Base-by-base conservation (phyloP, 2,888 invertebrate species). In the Hermaeophaga mercurialis region DNA sequence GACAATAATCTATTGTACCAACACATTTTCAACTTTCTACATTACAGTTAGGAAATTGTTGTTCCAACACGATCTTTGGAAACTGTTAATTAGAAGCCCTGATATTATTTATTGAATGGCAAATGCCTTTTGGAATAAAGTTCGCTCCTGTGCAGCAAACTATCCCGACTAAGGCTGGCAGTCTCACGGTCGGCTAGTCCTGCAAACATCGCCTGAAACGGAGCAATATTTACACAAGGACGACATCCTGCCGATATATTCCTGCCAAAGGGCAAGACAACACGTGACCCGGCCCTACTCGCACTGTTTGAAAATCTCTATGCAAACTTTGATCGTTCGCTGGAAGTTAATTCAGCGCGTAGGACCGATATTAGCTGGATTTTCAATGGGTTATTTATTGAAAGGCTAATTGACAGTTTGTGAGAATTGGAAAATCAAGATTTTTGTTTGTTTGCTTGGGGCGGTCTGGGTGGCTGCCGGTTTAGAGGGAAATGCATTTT, bases 181-280 rank as follows among this genome's bases (percentile, higher is more conserved):
- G 63, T 68, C 67, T 64, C 67, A 68, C 67, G 65, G 64, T 65
- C 61, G 45, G 61, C 39, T 48, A 45, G 59, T 59, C 46, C 58
- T 50, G 46, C 66, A 54, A 61, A 66, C 61, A 54, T 65, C 49
- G 56, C 56, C 52, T 52, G 52, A 58, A 58, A 58, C 53, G 58
- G 39, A 65, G 65, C 65, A 69, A 64, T 69, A 64, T 69, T 69
- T 67, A 66, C 67, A 63, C 64, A 67, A 66, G 64, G 61, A 65
- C 64, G 67, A 65, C 67, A 69, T 64, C 60, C 65, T 56, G 62
- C 22, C 59, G 61, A 31, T 46, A 43, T 43, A 43, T 24, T 8
- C 14, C 14, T 43, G 63, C 66, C 60, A 19, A 44, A 38, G 60
- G 62, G 60, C 58, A 54, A 28, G 33, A 22, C 48, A 56, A 55